Evolutionary conservation across 2,113 vertebrate species (phyloP).

Genomic region (Muntiacus muntjak): DNA sequence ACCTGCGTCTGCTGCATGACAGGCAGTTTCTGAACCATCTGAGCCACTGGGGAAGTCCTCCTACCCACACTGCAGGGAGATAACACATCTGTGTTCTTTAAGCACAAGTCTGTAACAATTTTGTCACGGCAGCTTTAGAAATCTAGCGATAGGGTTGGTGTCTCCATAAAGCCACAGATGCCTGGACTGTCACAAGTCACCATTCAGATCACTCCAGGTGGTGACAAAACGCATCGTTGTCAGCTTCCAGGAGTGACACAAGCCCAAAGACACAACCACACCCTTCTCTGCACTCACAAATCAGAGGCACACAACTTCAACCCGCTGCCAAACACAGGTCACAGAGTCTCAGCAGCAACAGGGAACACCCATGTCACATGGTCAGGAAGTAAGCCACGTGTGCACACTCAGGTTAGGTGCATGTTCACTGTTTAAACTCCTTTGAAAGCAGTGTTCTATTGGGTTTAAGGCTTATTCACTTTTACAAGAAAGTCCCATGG

Average conservation of each 20-base stretch:
- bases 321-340: neutral
- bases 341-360: neutral
- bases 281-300: neutral
- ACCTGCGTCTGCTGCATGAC: neutral
- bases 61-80: neutral
- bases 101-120: neutral
- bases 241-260: neutral
- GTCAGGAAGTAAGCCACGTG: neutral
- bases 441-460: neutral
- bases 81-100: neutral
- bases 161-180: neutral
- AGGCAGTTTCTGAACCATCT: neutral
- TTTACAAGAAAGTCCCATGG: neutral
- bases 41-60: neutral
- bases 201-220: neutral
- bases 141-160: neutral
- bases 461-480: neutral
- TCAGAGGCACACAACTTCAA: neutral
- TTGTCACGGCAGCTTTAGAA: neutral
- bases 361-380: neutral
- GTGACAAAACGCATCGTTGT: no score
- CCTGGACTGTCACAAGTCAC: neutral
- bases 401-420: neutral
- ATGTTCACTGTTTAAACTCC: neutral
- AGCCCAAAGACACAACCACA: neutral